Evolutionary conservation across 1,140 invertebrate genomes (phyloP), one percentile per base, ranked within the genome.

Genomic region (Penaeus indicus): DNA sequence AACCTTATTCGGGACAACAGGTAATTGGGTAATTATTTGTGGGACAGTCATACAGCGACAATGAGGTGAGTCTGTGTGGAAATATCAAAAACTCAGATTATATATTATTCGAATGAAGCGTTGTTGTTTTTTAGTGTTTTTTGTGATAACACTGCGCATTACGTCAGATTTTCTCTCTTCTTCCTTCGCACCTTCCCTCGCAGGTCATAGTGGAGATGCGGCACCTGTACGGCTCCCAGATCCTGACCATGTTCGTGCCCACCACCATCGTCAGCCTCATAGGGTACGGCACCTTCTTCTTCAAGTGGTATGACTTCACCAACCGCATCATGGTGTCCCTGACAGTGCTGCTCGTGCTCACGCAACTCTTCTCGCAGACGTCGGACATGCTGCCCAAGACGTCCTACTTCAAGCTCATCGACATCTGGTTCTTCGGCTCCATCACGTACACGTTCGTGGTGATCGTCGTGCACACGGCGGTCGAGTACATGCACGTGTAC

Each of bases 241-340:
- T 82, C 42, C 47, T 88, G 7, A 88, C 79, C 47, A 88, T 88
- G n/a, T 88, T 72, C 47, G 72, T 81, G 63, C 86, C 86, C 7
- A 88, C 86, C 27, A 27, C 75, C 16, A 42, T 88, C 8, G 63
- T 88, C 32, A 47, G 72, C 27, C 11, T 81, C 10, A 32, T 88
- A 27, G 67, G 79, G 11, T 88, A 88, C 80, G 21, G 38, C 1
- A 62, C 79, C 25, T 82, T 88, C 16, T 88, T 75, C 80, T 88
- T 88, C 60, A 67, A 82, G 21, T 22, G 21, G 13, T 79, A 88
- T 38, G 79, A 88, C 79, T 88, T 88, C 25, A 72, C 79, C 2
- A 63, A 83, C 64, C 86, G 86, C 62, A 82, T 88, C 62, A 88
- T 82, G 79, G 86, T 88, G 38, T 64, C 86, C 7, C 62, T 88